Conservation (phyloP, 2,797 vertebrate genomes). For the Pyrocephalus nanus region DNA sequence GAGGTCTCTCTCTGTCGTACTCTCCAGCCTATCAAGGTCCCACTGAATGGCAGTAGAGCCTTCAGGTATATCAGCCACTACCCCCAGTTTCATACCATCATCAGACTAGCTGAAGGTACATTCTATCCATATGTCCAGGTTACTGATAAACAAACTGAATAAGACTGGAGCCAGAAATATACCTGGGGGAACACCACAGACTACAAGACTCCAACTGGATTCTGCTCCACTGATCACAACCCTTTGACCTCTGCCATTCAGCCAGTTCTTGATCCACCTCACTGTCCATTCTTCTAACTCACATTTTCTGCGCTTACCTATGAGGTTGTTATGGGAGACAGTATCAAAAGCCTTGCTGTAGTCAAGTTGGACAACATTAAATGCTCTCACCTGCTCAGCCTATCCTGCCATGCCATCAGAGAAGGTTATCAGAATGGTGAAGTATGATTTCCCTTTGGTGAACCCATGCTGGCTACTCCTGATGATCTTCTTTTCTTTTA, state of each 20-base stretch:
- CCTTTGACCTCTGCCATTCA: background rate
- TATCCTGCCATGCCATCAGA: background rate
- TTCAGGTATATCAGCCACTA: background rate
- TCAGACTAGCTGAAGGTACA: background rate
- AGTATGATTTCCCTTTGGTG: background rate
- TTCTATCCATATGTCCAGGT: background rate
- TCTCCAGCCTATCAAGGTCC: background rate
- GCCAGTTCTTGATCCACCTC: accelerated
- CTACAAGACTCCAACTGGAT: background rate
- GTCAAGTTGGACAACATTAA: background rate
- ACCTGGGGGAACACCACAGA: background rate
- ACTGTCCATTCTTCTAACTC: background rate
- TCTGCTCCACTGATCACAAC: background rate
- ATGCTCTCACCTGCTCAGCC: background rate
- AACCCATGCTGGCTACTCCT: background rate
- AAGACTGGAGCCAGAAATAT: background rate
- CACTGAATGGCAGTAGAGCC: background rate
- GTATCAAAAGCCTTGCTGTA: background rate
- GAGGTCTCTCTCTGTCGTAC: background rate
- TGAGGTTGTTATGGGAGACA: accelerated
- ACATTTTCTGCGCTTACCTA: background rate
- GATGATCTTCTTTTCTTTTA: background rate
- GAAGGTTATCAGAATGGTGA: background rate
- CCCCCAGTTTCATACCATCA: background rate
- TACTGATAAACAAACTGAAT: background rate